Evolutionary conservation across 2,113 vertebrate genomes (phyloP).

Genomic region (Genyomyrus donnyi): DNA sequence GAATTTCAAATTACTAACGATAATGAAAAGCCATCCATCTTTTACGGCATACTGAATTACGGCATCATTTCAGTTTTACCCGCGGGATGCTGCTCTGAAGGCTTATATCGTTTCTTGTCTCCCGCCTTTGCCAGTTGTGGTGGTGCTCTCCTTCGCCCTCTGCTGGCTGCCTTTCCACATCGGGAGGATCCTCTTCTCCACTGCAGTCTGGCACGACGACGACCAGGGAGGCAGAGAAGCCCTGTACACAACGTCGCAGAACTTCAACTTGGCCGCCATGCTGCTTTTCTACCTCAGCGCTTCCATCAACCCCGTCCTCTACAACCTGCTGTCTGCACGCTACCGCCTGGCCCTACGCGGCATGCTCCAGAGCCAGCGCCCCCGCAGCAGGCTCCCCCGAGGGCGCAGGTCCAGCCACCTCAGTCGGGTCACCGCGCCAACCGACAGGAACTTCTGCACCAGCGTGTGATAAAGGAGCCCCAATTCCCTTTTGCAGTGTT

Average conservation of each 20-base stretch:
- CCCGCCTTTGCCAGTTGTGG: conserved; percentile 53
- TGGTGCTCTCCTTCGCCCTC: conserved; percentile 75
- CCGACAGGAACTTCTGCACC: neutral
- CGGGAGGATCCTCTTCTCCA: conserved; percentile 70
- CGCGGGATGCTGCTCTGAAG: neutral
- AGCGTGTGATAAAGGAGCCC: neutral
- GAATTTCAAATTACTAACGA: neutral
- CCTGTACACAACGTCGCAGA: conserved; percentile 60
- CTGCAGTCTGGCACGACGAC: neutral
- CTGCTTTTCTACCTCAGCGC: conserved; percentile 81
- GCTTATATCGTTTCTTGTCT: neutral
- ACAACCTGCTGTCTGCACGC: conserved; percentile 77
- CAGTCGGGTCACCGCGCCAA: neutral
- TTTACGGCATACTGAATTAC: neutral
- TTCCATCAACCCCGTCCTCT: conserved; percentile 79
- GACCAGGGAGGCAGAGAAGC: neutral
- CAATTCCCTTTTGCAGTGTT: neutral
- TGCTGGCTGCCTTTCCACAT: conserved; percentile 84
- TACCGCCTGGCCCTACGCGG: conserved; percentile 67
- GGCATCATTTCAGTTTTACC: neutral
- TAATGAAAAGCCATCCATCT: neutral
- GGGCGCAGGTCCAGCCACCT: neutral
- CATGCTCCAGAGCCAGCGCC: conserved; percentile 52
- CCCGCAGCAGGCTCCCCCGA: neutral
- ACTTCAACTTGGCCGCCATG: conserved; percentile 78